Evolutionary conservation across 2,888 invertebrate genomes (phyloP).

Genomic region (Elgonia sp.): DNA sequence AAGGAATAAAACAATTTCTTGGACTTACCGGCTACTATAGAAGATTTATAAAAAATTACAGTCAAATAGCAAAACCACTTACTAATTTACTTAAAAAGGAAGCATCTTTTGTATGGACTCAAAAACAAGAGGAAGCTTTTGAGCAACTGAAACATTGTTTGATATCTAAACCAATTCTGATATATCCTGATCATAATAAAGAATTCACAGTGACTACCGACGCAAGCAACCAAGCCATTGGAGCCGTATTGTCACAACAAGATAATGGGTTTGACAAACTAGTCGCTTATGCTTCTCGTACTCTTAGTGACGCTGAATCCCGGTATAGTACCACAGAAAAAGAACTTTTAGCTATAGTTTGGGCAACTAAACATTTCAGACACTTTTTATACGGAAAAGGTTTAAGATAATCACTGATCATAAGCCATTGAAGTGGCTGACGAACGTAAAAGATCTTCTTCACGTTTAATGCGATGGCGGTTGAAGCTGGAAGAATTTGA

Average conservation of each 20-base stretch:
- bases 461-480: neutral
- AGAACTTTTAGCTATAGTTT: neutral
- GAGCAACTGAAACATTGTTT: neutral
- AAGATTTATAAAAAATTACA: slow-evolving; percentile 15
- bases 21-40: slow-evolving; percentile 19
- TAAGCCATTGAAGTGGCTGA: slow-evolving; percentile 17
- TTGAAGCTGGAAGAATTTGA: slow-evolving; percentile 2
- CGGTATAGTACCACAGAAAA: slow-evolving; percentile 20
- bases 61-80: neutral
- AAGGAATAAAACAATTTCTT: slow-evolving; percentile 17
- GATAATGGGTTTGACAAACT: too few relatives aligned
- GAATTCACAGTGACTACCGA: slow-evolving; percentile 17
- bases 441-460: slow-evolving; percentile 11
- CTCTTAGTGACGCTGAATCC: neutral
- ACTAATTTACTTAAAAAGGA: slow-evolving; percentile 12
- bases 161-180: neutral
- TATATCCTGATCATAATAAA: slow-evolving; percentile 1
- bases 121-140: slow-evolving; percentile 10
- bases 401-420: slow-evolving; percentile 15
- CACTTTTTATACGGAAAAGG: slow-evolving; percentile 2
- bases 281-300: slow-evolving; percentile 2
- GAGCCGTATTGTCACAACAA: neutral
- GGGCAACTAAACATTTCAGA: neutral
- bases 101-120: neutral
- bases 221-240: neutral